Conservation (phyloP, 2,797 vertebrate genomes). For the Sciurus vulgaris region DNA sequence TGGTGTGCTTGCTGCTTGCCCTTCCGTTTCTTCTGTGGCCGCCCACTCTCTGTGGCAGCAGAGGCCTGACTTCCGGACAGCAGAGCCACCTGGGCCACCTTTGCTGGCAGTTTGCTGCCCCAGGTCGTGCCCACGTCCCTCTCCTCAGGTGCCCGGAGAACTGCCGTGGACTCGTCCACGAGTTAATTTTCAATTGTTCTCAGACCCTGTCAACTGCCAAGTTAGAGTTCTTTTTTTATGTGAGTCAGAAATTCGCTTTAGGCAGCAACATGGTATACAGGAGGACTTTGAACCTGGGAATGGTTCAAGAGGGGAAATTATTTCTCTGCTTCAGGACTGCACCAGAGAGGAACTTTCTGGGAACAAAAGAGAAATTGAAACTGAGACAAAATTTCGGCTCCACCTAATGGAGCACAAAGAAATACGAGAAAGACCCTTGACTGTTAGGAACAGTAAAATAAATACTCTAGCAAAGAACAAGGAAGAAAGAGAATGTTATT, state of each 20-base stretch:
- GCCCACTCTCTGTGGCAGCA: not conserved
- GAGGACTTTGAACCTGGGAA: conserved; percentile 53
- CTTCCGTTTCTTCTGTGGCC: conserved; percentile 40
- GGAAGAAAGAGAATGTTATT: conserved; percentile 46
- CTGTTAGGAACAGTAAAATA: conserved; percentile 39
- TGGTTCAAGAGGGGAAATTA: conserved; percentile 17
- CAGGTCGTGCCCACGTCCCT: not conserved
- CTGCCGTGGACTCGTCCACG: not conserved
- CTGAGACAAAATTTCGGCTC: conserved; percentile 62
- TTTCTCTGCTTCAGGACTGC: conserved; percentile 39
- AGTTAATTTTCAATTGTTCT: conserved; percentile 53
- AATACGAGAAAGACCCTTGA: conserved; percentile 47
- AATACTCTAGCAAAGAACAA: conserved; percentile 6
- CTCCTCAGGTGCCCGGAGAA: not conserved
- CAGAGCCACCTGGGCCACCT: not conserved
- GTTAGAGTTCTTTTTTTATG: not conserved
- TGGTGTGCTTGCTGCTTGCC: conserved; percentile 49
- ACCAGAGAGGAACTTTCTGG: not conserved
- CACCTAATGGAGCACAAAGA: conserved; percentile 61
- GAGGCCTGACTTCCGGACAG: not conserved
- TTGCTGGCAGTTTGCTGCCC: not conserved
- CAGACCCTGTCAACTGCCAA: not conserved
- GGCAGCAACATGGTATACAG: conserved; percentile 15
- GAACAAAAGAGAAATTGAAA: conserved; percentile 76
- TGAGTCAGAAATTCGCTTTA: conserved; percentile 47